These are phyloP conservation scores for Heliconius ethilla DNA, from an alignment of 2,888 invertebrate genomes.

Conservation along the genomic window DNA sequence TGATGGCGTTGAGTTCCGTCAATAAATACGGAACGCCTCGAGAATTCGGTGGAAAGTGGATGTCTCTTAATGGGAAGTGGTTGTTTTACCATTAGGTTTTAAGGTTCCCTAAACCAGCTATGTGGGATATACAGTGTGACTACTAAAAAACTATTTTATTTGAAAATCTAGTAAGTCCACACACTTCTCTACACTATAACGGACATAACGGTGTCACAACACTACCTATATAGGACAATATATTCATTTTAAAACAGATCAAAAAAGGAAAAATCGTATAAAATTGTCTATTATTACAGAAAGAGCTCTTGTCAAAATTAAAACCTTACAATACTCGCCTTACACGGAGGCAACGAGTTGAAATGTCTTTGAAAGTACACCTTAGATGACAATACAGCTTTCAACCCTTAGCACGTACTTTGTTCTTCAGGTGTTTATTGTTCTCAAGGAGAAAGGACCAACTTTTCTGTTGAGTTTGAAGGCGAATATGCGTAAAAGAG, in stretches of 20 bases:
- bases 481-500: slow-evolving; percentile 8
- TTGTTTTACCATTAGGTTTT: too few species aligned
- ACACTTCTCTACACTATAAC: too few species aligned
- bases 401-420: slow-evolving; percentile 27
- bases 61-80: too few species aligned
- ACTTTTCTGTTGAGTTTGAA: slow-evolving; percentile 16
- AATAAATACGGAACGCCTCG: too few species aligned
- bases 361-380: slow-evolving; percentile 20
- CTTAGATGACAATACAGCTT: slow-evolving; percentile 22
- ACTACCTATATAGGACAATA: neutral
- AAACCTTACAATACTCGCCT: neutral
- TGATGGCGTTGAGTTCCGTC: too few species aligned
- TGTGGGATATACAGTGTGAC: too few species aligned
- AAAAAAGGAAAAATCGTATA: neutral
- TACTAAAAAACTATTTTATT: too few species aligned
- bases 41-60: too few species aligned
- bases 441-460: slow-evolving; percentile 13
- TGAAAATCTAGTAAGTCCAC: too few species aligned
- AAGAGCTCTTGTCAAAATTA: slow-evolving; percentile 3
- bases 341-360: slow-evolving; percentile 23
- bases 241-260: neutral
- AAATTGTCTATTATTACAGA: neutral
- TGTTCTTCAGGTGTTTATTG: slow-evolving; percentile 24
- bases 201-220: neutral
- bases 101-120: too few species aligned